Evolutionary conservation across 1,140 invertebrate species (phyloP).

Genomic region (Trachymyrmex septentrionalis): DNA sequence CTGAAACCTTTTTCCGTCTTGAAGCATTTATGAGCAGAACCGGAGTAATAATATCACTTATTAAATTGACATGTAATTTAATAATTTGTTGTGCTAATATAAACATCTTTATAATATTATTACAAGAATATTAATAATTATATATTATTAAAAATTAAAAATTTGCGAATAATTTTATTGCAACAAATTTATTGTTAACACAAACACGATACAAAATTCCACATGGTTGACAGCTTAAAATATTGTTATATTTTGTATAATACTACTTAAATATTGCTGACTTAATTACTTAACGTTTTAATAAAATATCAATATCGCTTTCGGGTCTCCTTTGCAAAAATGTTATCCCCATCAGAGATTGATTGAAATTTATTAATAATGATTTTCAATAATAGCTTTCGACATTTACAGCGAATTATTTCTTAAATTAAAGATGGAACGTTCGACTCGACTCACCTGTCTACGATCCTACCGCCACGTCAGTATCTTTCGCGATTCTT

Average conservation of each 20-base stretch:
- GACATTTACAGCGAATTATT: slow-evolving; percentile 38
- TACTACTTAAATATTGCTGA: not conserved
- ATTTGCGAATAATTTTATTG: no score
- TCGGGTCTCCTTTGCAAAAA: not conserved
- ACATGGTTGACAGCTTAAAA: not conserved
- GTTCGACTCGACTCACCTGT: not conserved
- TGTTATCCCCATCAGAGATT: not conserved
- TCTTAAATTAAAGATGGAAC: slow-evolving; percentile 39
- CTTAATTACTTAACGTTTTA: not conserved
- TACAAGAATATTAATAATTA: no score
- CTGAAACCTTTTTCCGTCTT: no score
- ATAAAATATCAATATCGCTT: not conserved
- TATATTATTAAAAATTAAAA: no score
- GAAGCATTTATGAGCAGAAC: no score
- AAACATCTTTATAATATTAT: no score
- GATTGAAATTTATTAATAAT: slow-evolving; percentile 20
- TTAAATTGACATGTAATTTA: no score
- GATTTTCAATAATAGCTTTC: no score
- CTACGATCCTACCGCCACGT: not conserved
- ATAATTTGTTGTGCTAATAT: no score
- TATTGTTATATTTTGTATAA: not conserved
- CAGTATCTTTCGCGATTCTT: slow-evolving; percentile 46
- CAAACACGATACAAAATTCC: no score
- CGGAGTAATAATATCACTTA: no score
- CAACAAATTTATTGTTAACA: no score